A percentile compares a stretch with the other conserved stretches of the same genome.
These are phyloP conservation scores for western clawed frog (Xenopus tropicalis) DNA, from an alignment of 2,113 vertebrate genomes.

Conservation along the genomic window UCB_Xtro_10.0 CM004445.2:40907501-40908000, in stretches of 20 bases:
- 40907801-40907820: constrained; percentile 4
- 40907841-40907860: constrained; percentile 5
- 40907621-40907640: not conserved
- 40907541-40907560: not conserved
- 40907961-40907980: no score
- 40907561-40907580: not conserved
- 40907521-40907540: constrained; percentile 6
- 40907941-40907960: no score
- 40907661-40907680: not conserved
- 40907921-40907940: no score
- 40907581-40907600: not conserved
- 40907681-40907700: constrained; percentile 1
- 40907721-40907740: not conserved
- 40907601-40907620: no score
- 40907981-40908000: no score
- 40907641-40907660: not conserved
- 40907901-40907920: no score
- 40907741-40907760: constrained; percentile 12
- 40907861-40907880: not conserved
- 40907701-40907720: not conserved
- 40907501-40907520: constrained; percentile 9
- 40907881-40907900: no score
- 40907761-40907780: constrained; percentile 18
- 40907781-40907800: not conserved
- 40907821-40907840: not conserved